Evolutionary conservation across 2,797 vertebrate genomes (phyloP), one percentile per base, ranked within the genome.

Genomic region (Neostethus bicornis): DNA sequence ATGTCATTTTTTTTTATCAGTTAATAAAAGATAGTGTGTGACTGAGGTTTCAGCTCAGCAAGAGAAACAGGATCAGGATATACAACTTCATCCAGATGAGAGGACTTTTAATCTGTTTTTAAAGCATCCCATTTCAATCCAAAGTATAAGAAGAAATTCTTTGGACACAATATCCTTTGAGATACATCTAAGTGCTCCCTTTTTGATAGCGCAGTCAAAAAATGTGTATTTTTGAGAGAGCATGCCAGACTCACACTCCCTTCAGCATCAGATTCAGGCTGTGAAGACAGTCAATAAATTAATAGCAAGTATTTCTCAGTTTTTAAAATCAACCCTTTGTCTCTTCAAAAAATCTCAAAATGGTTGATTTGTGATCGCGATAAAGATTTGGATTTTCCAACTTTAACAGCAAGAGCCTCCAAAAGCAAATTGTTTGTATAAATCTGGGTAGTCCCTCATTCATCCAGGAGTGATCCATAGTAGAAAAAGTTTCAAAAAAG

Each of bases 1-100:
- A 59, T 55, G 43, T 68, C 51, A 46, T 44, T 76, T 71, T 61
- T 44, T 76, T 71, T 61, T 41, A 76, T 69, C 67, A 71, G 61
- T 79, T 76, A 52, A 62, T 62, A 38, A 72, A 73, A 73, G 31
- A 44, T 24, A 39, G n/a, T 34, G 52, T 57, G 42, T 20, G 16
- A 28, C 10, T 19, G 26, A 52, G 29, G 42, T 71, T 53, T 71
- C 57, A 51, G 55, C 37, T 51, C 24, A 13, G 32, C 49, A 12
- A 21, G 16, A 47, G 38, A 58, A 49, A 54, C 29, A 54, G 23
- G 37, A 47, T 41, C 44, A 25, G 44, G 23, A 25, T 43, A 16
- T 60, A n/a, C 35, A 51, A 21, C 62, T 68, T 57, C 42, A 44
- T 58, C 61, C 55, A 31, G 52, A 70, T 42, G 66, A 45, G 21